A percentile compares a stretch with the other conserved stretches of the same genome.
Evolutionary conservation across 2,797 vertebrate genomes (phyloP).

Genomic region (Anguilla anguilla): DNA sequence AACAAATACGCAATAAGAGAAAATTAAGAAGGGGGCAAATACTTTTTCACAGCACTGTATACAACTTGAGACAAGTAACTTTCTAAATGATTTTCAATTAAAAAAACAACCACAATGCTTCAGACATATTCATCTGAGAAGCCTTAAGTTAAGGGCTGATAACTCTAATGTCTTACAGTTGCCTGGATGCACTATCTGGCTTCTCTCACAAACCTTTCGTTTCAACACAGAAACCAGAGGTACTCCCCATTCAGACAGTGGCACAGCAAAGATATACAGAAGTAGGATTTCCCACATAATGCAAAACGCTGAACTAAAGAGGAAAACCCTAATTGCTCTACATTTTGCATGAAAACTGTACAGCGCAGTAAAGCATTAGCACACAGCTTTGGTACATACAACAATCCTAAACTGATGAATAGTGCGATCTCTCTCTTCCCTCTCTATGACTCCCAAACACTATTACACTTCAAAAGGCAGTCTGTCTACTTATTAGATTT

Average conservation of each 20-base stretch:
- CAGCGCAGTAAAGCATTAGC: background rate
- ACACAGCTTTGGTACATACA: background rate
- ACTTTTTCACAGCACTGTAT: no score
- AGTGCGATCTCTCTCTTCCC: background rate
- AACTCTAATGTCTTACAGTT: background rate
- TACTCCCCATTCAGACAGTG: background rate
- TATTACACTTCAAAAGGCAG: constrained; percentile 1
- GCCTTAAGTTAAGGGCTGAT: background rate
- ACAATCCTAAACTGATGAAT: background rate
- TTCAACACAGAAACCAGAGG: background rate
- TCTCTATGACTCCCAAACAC: background rate
- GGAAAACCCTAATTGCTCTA: background rate
- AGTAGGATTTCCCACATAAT: background rate
- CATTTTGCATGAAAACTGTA: background rate
- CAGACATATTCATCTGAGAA: background rate
- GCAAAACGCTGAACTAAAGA: background rate
- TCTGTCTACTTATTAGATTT: constrained; percentile 22
- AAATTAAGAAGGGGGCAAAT: no score
- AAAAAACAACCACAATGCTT: background rate
- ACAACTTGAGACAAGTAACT: background rate
- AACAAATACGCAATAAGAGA: no score
- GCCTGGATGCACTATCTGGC: background rate
- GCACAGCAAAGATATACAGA: background rate
- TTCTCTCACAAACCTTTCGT: background rate
- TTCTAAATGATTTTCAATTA: background rate